These are phyloP conservation scores for Stercorarius parasiticus DNA, from an alignment of 2,113 vertebrate species.

Conservation along the genomic window DNA sequence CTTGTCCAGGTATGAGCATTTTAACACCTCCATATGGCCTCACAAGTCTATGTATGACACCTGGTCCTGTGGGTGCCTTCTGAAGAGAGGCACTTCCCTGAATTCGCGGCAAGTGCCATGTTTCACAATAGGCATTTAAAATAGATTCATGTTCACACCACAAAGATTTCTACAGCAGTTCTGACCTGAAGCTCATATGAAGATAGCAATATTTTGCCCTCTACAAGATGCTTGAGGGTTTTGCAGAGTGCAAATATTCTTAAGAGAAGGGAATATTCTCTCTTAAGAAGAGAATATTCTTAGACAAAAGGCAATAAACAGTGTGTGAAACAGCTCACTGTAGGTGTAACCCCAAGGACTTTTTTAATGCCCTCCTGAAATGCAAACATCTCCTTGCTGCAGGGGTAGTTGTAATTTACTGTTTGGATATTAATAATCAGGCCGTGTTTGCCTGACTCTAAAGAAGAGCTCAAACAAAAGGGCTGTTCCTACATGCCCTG, in stretches of 20 bases:
- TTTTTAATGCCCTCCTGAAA: neutral
- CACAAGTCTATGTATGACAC: neutral
- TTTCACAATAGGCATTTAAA: neutral
- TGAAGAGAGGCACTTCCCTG: neutral
- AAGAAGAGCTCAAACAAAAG: neutral
- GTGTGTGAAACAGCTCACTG: rapidly evolving
- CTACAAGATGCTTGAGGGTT: neutral
- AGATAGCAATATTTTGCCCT: neutral
- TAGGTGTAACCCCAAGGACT: neutral
- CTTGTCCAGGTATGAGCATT: neutral
- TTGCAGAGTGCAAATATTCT: neutral
- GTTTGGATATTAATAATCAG: neutral
- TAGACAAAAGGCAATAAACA: neutral
- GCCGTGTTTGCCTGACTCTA: neutral
- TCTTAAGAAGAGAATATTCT: too few species aligned
- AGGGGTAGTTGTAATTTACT: neutral
- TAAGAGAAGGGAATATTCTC: neutral
- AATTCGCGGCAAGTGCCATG: neutral
- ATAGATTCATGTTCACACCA: neutral
- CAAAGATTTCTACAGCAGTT: neutral
- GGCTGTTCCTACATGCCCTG: neutral
- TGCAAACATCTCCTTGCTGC: neutral
- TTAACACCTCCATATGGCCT: neutral
- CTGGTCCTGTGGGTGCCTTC: neutral
- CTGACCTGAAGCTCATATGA: neutral